Evolutionary conservation across 2,113 vertebrate species (phyloP).

Genomic region (Zosterops lateralis): DNA sequence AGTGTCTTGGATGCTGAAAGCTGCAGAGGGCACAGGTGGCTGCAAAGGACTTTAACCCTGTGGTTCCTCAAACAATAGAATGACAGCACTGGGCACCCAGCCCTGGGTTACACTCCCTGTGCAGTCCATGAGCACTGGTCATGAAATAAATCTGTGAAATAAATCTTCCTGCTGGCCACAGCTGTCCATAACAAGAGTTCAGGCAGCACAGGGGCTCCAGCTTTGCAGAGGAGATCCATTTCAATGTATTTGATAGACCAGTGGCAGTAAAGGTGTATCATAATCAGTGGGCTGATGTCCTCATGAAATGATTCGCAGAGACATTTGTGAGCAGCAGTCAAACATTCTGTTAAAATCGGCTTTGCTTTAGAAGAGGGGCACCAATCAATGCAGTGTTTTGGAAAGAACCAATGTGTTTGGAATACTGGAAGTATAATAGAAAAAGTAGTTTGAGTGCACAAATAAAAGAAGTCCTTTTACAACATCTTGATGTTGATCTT

Average conservation of each 20-base stretch:
- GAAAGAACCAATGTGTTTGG: neutral
- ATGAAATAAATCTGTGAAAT: too few relatives aligned
- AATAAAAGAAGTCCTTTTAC: neutral
- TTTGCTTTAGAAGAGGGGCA: neutral
- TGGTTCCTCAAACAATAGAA: neutral
- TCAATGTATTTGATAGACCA: neutral
- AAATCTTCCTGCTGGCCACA: neutral
- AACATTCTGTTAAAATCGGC: neutral
- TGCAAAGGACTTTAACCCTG: neutral
- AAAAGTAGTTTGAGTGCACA: neutral
- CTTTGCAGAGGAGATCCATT: neutral
- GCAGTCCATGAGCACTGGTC: fast-evolving
- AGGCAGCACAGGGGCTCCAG: neutral
- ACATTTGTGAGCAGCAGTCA: neutral
- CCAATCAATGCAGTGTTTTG: neutral
- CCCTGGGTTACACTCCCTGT: neutral
- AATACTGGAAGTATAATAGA: neutral
- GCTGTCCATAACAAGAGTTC: neutral
- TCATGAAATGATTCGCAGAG: neutral
- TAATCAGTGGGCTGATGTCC: neutral
- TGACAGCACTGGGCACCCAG: neutral
- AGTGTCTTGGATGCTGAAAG: neutral
- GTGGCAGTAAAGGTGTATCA: neutral
- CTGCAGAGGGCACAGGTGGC: neutral
- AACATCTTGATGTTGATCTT: neutral